These are phyloP conservation scores for Ispidina lecontei DNA, from an alignment of 2,797 vertebrate species.

Conservation along the genomic window DNA sequence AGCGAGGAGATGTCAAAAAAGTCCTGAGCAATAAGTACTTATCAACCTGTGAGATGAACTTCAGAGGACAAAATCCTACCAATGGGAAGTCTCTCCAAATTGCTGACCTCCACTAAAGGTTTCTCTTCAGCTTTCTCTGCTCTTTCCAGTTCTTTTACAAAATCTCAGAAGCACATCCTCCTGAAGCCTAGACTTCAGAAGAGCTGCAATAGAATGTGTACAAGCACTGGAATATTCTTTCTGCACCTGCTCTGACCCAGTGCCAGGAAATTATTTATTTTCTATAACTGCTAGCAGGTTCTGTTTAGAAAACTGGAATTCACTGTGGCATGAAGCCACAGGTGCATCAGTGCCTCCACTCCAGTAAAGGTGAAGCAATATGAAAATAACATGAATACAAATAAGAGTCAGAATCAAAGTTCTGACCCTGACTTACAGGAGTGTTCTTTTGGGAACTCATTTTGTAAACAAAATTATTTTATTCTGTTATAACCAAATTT, in stretches of 20 bases:
- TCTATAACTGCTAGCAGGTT: neutral
- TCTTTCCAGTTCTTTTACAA: slow-evolving; percentile 24
- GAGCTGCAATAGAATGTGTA: neutral
- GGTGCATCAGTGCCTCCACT: neutral
- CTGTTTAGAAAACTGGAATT: slow-evolving; percentile 19
- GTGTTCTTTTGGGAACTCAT: neutral
- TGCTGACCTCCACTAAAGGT: neutral
- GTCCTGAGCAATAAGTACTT: neutral
- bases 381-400: neutral
- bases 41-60: neutral
- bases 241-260: slow-evolving; percentile 36
- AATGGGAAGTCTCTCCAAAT: slow-evolving; percentile 1
- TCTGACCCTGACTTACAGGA: neutral
- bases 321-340: neutral
- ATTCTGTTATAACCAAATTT: neutral
- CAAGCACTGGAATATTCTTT: slow-evolving; percentile 24
- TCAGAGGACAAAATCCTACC: slow-evolving; percentile 17
- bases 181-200: neutral
- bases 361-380: neutral
- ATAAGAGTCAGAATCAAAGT: neutral
- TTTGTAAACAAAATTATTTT: neutral
- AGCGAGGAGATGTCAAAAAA: slow-evolving; percentile 2
- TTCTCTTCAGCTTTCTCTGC: slow-evolving; percentile 26
- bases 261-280: slow-evolving; percentile 15
- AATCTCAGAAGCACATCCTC: slow-evolving; percentile 22